Evolutionary conservation across 1,140 invertebrate species (phyloP), one percentile per base, ranked within the genome.

Genomic region (Epicauta chinensis): DNA sequence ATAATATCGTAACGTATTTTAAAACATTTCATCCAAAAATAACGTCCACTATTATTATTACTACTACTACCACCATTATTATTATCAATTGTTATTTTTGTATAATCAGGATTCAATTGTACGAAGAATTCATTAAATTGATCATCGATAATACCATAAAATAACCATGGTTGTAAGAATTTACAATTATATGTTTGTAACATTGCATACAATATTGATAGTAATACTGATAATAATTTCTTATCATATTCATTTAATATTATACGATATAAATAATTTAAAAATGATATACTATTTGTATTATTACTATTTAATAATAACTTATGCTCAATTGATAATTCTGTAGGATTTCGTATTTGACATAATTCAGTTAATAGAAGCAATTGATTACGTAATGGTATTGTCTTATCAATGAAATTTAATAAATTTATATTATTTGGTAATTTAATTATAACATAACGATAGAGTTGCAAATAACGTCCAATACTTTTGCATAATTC

Each of bases 91-190:
- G 23, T 23, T 7, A 7, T 5, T 23, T 23, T 3, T 11, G 63
- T 38, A 51, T 63, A 69, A 37, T 67, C 62, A 2, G 43, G 16
- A 41, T 64, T 60, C 1, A 57, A 29, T 42, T 60, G 56, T n/a
- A 71, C 59, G 46, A 71, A 69, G 53, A 70, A 71, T 52, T 71
- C 69, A 14, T 60, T 63, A 41, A 65, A 64, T 1, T 64, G 62
- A 54, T 71, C 69, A 34, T 65, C 59, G n/a, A 69, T 34, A 6
- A 39, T 46, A n/a, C 69, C 69, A 48, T 70, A 59, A 4, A 69
- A 59, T 16, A 71, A 58, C 69, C 69, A 71, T 30, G 64, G 63
- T 52, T 64, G 58, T 16, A 70, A 50, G 60, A 68, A 71, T 13
- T 39, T 39, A 3, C 11, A 39, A 12, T n/a, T 13, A 10, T 39